phyloP scores from a whole-genome alignment of 2,888 invertebrate species.

The Galerucella calmariensis region DNA sequence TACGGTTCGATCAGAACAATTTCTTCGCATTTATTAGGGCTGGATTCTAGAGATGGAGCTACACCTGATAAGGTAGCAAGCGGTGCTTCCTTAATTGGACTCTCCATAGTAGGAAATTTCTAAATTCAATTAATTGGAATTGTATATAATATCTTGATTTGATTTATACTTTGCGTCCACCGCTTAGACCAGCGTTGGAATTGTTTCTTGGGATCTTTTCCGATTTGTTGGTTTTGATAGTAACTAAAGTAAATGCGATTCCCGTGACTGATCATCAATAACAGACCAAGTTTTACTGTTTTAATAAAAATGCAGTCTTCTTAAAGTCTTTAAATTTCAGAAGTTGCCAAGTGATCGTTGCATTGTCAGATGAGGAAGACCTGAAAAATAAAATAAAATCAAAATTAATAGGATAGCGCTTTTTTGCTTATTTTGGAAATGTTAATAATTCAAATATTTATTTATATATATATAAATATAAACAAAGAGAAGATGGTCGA shows the following conservation, averaged over 20 bases:
- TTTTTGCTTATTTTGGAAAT: no score
- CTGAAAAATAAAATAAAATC: conserved; percentile 19
- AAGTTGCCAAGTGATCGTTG: conserved; percentile 19
- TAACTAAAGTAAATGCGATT: conserved; percentile 68
- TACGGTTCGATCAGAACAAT: conserved; percentile 34
- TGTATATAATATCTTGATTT: conserved; percentile 38
- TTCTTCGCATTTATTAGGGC: conserved; percentile 40
- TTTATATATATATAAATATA: no score
- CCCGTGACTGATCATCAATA: conserved; percentile 71
- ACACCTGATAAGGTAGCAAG: conserved; percentile 46
- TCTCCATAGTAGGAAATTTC: conserved; percentile 33
- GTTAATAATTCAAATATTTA: no score
- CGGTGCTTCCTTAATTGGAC: conserved; percentile 40
- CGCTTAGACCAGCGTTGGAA: conserved; percentile 64
- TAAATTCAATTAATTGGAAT: conserved; percentile 49
- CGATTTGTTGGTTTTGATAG: conserved; percentile 66
- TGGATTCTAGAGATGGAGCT: conserved; percentile 51
- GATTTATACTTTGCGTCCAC: conserved; percentile 55
- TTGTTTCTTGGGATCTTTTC: conserved; percentile 72
- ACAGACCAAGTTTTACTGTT: conserved; percentile 51
- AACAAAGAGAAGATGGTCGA: no score
- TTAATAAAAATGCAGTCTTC: conserved; percentile 29
- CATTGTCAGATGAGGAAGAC: conserved; percentile 24
- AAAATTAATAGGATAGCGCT: no score
- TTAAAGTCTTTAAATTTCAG: conserved; percentile 32